Conservation (phyloP, 2,888 invertebrate species). For the Pyralis farinalis region DNA sequence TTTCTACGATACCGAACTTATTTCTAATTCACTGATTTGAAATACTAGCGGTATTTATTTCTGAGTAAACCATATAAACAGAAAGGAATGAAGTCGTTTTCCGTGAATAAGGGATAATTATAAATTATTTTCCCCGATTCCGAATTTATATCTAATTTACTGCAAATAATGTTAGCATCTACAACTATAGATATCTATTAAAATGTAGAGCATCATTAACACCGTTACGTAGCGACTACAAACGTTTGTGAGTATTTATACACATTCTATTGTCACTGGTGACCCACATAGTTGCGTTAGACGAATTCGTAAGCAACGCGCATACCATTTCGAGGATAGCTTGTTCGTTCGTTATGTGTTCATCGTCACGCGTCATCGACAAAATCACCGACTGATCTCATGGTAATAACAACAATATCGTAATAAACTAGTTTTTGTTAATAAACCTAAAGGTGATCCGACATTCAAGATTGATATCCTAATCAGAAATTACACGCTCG, state of each 20-base stretch:
- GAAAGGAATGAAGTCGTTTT: not conserved
- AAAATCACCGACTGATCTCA: slow-evolving; percentile 31
- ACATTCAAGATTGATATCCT: slow-evolving; percentile 1
- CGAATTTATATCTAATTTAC: not conserved
- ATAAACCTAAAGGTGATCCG: slow-evolving; percentile 18
- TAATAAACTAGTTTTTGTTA: slow-evolving; percentile 14
- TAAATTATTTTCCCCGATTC: no score
- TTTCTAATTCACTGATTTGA: no score
- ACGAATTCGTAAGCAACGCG: slow-evolving; percentile 5
- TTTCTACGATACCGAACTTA: no score
- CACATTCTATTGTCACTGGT: slow-evolving; percentile 44
- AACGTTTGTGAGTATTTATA: slow-evolving; percentile 27
- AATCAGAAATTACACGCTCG: slow-evolving; percentile 4
- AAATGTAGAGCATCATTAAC: not conserved
- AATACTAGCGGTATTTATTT: slow-evolving; percentile 33
- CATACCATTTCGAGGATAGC: slow-evolving; percentile 1
- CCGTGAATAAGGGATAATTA: no score
- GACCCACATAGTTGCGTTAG: slow-evolving; percentile 35
- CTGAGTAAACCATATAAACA: slow-evolving; percentile 20
- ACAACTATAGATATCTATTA: slow-evolving; percentile 3
- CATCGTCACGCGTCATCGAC: slow-evolving; percentile 33
- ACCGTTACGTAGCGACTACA: slow-evolving; percentile 15
- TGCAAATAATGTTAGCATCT: not conserved
- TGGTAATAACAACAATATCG: slow-evolving; percentile 13
- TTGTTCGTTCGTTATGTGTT: not conserved